Percentiles rank a stretch among this genome's conserved stretches.
phyloP scores from a whole-genome alignment of 2,797 vertebrate genomes.

The Enteromius mattozi region DNA sequence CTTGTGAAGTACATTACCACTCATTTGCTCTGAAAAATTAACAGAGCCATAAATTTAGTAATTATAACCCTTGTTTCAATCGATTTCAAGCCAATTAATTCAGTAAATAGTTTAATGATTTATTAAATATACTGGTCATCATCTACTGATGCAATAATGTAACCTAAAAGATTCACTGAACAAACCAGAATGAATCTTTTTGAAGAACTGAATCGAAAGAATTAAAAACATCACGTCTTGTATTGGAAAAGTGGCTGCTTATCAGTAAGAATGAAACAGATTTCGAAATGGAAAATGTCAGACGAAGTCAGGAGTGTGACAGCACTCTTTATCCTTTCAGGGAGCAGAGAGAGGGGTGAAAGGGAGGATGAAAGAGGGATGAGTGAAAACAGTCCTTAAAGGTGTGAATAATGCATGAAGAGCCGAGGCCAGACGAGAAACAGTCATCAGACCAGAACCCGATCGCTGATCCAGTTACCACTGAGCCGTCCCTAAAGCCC shows the following conservation, averaged over 20 bases:
- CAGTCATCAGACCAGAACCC: conserved; percentile 72
- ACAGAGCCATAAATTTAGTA: neutral
- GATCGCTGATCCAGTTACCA: conserved; percentile 75
- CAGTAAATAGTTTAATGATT: neutral
- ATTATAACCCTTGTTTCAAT: neutral
- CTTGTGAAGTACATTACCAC: too few relatives aligned
- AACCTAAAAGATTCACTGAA: neutral
- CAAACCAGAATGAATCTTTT: neutral
- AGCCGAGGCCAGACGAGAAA: conserved; percentile 70
- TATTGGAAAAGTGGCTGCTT: conserved; percentile 15
- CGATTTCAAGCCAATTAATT: neutral
- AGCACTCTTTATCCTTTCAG: conserved; percentile 47
- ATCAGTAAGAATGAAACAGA: conserved; percentile 10
- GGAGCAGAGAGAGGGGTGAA: conserved; percentile 33
- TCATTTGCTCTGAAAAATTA: neutral
- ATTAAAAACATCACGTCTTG: neutral
- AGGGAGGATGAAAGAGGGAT: conserved; percentile 37
- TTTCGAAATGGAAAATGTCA: conserved; percentile 32
- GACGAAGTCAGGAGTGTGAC: conserved; percentile 11
- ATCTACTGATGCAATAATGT: neutral
- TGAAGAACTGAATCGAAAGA: neutral
- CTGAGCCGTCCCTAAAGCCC: conserved; percentile 71
- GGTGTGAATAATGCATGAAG: conserved; percentile 80
- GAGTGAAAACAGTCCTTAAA: conserved; percentile 43
- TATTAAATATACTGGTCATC: neutral